Conservation (phyloP, 2,113 vertebrate genomes). For the Cyanistes caeruleus region DNA sequence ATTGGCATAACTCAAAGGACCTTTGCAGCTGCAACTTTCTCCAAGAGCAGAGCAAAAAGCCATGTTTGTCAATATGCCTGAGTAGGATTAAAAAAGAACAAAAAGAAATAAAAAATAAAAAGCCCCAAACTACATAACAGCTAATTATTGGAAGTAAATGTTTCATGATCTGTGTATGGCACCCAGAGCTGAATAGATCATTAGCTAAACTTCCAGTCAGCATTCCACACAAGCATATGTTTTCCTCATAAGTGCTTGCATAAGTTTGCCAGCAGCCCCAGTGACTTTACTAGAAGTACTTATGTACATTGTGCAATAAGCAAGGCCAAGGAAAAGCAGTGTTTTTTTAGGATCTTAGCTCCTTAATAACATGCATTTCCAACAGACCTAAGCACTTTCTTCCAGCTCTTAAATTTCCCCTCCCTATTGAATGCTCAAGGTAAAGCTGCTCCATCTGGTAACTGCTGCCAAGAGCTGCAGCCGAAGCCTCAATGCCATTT, state of each 20-base stretch:
- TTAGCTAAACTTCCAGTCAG: constrained; percentile 43
- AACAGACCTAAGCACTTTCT: background rate
- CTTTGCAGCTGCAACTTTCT: constrained; percentile 43
- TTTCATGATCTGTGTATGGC: constrained; percentile 8
- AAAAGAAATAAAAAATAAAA: background rate
- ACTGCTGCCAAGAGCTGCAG: background rate
- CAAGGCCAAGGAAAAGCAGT: background rate
- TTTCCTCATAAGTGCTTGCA: background rate
- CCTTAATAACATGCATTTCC: background rate
- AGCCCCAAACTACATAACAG: background rate
- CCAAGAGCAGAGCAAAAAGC: background rate
- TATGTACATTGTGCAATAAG: background rate
- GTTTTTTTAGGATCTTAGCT: background rate
- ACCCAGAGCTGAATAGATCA: constrained; percentile 34
- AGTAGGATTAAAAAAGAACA: constrained; percentile 32
- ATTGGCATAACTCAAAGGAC: constrained; percentile 29
- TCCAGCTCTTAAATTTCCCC: background rate
- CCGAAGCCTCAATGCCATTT: background rate
- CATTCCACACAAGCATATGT: constrained; percentile 1
- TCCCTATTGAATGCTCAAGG: background rate
- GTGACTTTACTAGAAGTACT: background rate
- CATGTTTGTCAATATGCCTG: constrained; percentile 47
- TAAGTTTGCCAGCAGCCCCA: background rate
- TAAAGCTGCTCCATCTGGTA: background rate
- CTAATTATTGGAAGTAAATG: constrained; percentile 45